Conservation (phyloP, 2,113 vertebrate genomes). For the Anseranas semipalmata region DNA sequence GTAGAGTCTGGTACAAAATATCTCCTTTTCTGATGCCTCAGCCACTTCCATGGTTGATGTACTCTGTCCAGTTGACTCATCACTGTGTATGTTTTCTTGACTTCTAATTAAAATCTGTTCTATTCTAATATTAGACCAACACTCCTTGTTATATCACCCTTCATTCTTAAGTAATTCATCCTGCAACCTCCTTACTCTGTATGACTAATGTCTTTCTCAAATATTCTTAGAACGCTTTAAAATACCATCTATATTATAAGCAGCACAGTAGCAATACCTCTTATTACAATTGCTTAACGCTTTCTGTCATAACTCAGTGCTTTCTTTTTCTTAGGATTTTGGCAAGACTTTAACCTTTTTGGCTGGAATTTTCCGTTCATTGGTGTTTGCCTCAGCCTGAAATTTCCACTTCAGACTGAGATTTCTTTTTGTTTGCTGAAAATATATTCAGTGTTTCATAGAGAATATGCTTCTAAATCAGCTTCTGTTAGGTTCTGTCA, state of each 20-base stretch:
- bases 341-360: neutral
- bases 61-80: slow-evolving; percentile 57
- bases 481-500: neutral
- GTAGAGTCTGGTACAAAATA: neutral
- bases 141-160: slow-evolving; percentile 48
- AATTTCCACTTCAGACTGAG: neutral
- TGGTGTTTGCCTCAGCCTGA: slow-evolving; percentile 3
- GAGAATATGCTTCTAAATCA: neutral
- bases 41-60: slow-evolving; percentile 35
- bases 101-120: slow-evolving; percentile 60
- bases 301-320: slow-evolving; percentile 41
- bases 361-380: slow-evolving; percentile 28
- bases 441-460: neutral
- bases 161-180: slow-evolving; percentile 62
- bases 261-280: slow-evolving; percentile 10
- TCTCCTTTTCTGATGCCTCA: neutral
- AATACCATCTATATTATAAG: slow-evolving; percentile 64
- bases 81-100: slow-evolving; percentile 53
- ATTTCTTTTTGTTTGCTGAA: neutral
- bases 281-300: neutral
- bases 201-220: slow-evolving; percentile 65
- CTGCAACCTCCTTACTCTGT: slow-evolving; percentile 41
- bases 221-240: slow-evolving; percentile 65
- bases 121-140: slow-evolving; percentile 56
- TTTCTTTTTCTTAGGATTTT: slow-evolving; percentile 38